A percentile compares a stretch with the other conserved stretches of the same genome.
Conservation (phyloP, 2,797 vertebrate species). For the Melanotaenia pygmaea region DNA sequence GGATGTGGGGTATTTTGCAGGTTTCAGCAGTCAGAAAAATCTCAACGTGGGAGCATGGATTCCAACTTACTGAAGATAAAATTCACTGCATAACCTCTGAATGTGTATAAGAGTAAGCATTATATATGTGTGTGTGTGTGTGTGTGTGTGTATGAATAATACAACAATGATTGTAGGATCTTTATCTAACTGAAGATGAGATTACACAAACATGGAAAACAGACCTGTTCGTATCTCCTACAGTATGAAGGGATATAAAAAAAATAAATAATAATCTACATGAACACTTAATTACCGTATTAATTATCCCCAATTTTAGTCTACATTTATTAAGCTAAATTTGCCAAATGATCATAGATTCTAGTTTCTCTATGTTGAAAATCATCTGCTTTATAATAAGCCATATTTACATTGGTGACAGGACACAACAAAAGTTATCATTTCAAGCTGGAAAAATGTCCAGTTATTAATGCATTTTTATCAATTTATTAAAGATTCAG, state of each 20-base stretch:
- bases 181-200: no score
- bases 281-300: no score
- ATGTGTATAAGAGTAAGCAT: neutral
- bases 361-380: neutral
- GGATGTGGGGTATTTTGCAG: slow-evolving; percentile 30
- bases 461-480: neutral
- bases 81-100: neutral
- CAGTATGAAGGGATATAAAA: no score
- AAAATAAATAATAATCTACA: no score
- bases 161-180: no score
- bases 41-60: neutral
- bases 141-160: no score
- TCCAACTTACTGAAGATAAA: neutral
- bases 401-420: neutral
- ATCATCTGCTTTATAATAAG: neutral
- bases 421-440: neutral
- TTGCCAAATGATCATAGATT: no score
- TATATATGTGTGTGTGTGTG: no score
- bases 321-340: no score
- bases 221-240: no score
- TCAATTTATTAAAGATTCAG: neutral
- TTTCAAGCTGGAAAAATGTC: neutral
- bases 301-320: no score
- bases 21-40: slow-evolving; percentile 11
- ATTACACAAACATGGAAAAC: no score